phyloP scores from a whole-genome alignment of 2,888 invertebrate species.

The Standfussiana lucernea region DNA sequence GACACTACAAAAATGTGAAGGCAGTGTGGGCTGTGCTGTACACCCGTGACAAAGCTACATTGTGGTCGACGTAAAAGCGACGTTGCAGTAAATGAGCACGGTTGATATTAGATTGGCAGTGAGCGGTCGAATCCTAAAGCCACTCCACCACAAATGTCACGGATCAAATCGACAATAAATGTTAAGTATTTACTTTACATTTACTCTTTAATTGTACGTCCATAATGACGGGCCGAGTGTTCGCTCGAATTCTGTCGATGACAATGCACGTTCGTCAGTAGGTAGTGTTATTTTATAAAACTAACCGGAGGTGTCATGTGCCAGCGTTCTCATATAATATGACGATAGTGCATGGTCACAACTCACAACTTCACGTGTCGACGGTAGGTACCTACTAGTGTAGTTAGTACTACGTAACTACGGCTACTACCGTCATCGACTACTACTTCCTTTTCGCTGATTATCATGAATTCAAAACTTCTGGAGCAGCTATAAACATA shows the following conservation, averaged over 20 bases:
- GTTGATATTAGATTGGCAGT: conserved; percentile 41
- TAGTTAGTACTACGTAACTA: background rate
- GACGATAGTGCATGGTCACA: conserved; percentile 63
- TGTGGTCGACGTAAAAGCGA: conserved; percentile 59
- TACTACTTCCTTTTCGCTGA: background rate
- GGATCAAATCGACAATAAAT: conserved; percentile 87
- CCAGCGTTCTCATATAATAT: conserved; percentile 46
- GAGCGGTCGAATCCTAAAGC: conserved; percentile 58
- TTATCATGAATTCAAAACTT: background rate
- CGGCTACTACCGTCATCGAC: background rate
- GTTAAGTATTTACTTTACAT: conserved; percentile 89
- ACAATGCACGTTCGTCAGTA: conserved; percentile 83
- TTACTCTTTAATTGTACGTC: conserved; percentile 86
- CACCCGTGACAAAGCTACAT: conserved; percentile 78
- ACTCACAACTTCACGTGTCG: conserved; percentile 62
- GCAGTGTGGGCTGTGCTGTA: conserved; percentile 79
- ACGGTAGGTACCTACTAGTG: conserved; percentile 14
- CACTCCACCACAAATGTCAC: conserved; percentile 81
- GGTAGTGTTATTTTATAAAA: conserved; percentile 80
- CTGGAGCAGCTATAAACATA: background rate
- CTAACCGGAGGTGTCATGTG: conserved; percentile 64
- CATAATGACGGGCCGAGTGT: conserved; percentile 77
- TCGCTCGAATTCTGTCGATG: conserved; percentile 82
- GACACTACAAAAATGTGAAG: conserved; percentile 77
- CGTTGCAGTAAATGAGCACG: conserved; percentile 49